These are phyloP conservation scores for Limulus polyphemus DNA, from an alignment of 2,888 invertebrate species.

Conservation along the genomic window DNA sequence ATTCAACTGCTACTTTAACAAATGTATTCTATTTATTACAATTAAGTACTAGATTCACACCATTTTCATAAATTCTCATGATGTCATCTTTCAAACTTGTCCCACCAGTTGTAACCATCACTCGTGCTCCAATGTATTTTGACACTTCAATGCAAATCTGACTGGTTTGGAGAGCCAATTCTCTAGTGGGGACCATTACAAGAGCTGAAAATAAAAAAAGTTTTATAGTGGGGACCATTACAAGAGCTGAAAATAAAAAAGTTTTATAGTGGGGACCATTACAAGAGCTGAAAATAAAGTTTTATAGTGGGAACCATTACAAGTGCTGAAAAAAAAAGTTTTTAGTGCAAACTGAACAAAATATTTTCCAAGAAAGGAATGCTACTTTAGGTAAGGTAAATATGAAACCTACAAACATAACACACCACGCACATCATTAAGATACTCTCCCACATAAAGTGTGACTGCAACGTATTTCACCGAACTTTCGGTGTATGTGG, in stretches of 20 bases:
- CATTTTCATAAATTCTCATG: conserved; percentile 97
- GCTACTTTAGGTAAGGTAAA: too few species aligned
- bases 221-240: conserved; percentile 41
- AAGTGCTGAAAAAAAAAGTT: conserved; percentile 51
- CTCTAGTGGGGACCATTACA: conserved; percentile 96
- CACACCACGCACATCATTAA: too few species aligned
- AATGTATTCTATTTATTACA: too few species aligned
- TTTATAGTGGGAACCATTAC: too few species aligned
- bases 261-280: too few species aligned
- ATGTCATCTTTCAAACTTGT: conserved; percentile 89
- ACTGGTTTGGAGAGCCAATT: conserved; percentile 96
- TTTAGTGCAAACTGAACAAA: too few species aligned
- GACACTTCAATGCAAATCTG: conserved; percentile 98
- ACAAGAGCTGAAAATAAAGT: conserved; percentile 60
- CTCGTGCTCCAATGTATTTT: conserved; percentile 91
- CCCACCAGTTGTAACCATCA: conserved; percentile 99
- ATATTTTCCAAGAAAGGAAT: too few species aligned
- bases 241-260: conserved; percentile 53
- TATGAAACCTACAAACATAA: too few species aligned
- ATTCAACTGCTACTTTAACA: too few species aligned
- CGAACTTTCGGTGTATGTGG: too few species aligned
- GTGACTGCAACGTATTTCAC: too few species aligned
- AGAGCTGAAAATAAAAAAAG: conserved; percentile 49
- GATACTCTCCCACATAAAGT: too few species aligned
- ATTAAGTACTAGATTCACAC: conserved; percentile 39